Evolutionary conservation across 2,888 invertebrate species (phyloP), one percentile per base, ranked within the genome.

Genomic region (Andrena praecox): DNA sequence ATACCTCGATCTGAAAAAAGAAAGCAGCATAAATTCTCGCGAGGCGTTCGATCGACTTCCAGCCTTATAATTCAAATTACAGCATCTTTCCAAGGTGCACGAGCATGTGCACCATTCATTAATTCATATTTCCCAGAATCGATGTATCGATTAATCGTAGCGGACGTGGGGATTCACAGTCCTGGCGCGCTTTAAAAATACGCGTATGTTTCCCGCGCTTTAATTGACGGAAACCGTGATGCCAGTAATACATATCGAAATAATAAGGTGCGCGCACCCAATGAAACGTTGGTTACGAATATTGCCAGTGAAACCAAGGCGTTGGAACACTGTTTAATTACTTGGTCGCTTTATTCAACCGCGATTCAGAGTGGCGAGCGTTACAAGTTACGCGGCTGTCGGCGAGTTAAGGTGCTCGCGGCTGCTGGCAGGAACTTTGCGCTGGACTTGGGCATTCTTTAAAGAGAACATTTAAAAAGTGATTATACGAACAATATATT

Each of bases 111-210:
- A 42, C 5, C 54, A 54, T 42, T 77, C 12, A 20, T 20, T 77
- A 48, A 77, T 67, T 77, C 64, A 64, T 64, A 31, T 54, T 48
- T 2, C 8, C 1, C 4, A 5, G 7, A n/a, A 4, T 56, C 64
- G 50, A 77, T 60, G 12, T 27, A 68, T 77, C 60, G 52, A 77
- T 62, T 54, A 52, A 67, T 77, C 24, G 16, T 12, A 20, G n/a
- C 24, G 7, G 10, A 29, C 0, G 12, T 0, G 12, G 8, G 6
- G 3, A 24, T 16, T 42, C 12, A 10, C 12, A n/a, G 12, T 54
- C 16, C 5, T 2, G 12, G 50, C 4, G 12, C 56, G n/a, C 27
- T 56, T 24, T 33, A 35, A 20, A 66, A 20, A 35, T 10, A 31
- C n/a, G 52, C 7, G 7, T 0, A 12, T 12, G 16, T 48, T 24